Evolutionary conservation across 1,140 invertebrate genomes (phyloP).

Genomic region (Atta colombica): DNA sequence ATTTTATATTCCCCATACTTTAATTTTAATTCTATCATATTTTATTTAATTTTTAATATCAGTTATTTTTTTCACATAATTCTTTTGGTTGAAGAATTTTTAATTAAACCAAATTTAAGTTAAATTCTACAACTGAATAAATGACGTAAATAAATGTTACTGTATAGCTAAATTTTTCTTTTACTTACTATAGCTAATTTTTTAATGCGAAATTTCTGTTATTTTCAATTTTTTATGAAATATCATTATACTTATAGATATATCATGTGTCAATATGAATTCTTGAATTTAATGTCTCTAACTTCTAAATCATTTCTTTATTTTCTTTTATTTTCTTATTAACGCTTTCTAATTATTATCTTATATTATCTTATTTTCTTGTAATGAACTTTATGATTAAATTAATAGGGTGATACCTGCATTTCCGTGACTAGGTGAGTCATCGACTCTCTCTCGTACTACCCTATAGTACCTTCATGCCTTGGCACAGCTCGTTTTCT

Average conservation of each 20-base stretch:
- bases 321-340: not conserved
- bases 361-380: too few relatives aligned
- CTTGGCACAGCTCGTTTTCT: constrained; percentile 75
- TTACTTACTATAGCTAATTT: not conserved
- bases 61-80: not conserved
- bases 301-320: not conserved
- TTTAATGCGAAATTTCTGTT: not conserved
- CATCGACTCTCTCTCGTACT: constrained; percentile 68
- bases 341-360: not conserved
- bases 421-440: constrained; percentile 68
- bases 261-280: not conserved
- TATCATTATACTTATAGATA: not conserved
- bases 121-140: not conserved
- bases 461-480: constrained; percentile 44
- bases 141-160: not conserved
- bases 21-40: not conserved
- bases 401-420: constrained; percentile 56
- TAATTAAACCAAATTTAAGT: not conserved
- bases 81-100: not conserved
- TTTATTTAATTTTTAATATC: constrained; percentile 13
- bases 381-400: not conserved
- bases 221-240: not conserved
- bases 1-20: not conserved
- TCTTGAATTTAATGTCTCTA: not conserved
- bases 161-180: too few relatives aligned